Evolutionary conservation across 2,113 vertebrate genomes (phyloP).

Genomic region (Phalacrocorax pelagicus): DNA sequence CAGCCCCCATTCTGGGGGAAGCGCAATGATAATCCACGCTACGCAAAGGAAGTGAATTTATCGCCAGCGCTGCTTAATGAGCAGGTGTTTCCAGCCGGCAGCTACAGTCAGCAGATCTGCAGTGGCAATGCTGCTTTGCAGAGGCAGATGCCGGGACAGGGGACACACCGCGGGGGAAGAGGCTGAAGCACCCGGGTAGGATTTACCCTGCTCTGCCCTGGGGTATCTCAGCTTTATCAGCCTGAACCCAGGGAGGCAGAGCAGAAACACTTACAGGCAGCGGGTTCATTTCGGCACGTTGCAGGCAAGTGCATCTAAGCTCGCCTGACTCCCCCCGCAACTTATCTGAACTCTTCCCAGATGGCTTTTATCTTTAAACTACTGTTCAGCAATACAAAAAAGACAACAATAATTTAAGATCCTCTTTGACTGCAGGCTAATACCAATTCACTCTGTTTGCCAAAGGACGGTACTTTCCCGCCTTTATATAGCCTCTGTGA

Average conservation of each 20-base stretch:
- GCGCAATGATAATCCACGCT: background rate
- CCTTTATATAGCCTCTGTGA: conserved; percentile 11
- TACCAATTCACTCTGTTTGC: background rate
- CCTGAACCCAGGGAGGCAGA: background rate
- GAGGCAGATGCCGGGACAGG: background rate
- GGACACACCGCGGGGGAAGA: background rate
- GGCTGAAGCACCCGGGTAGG: background rate
- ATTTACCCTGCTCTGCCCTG: accelerated
- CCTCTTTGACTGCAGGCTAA: conserved; percentile 49
- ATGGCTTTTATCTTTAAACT: conserved; percentile 57
- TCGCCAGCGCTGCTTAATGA: background rate
- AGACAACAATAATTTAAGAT: conserved; percentile 55
- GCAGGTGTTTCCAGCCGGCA: background rate
- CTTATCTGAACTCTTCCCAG: conserved; percentile 48
- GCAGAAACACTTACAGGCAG: background rate
- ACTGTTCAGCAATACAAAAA: conserved; percentile 20
- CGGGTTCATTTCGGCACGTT: background rate
- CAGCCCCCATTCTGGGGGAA: background rate
- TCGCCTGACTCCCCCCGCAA: background rate
- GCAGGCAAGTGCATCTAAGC: background rate
- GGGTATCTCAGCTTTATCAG: background rate
- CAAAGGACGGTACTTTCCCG: conserved; percentile 4
- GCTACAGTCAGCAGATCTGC: background rate
- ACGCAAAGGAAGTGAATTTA: background rate
- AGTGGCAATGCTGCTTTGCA: background rate